Percentiles rank a stretch among this genome's conserved stretches.
Conservation (phyloP, 37 sponge, comb jelly and placozoan genomes). For the Mnemiopsis leidyi region DNA sequence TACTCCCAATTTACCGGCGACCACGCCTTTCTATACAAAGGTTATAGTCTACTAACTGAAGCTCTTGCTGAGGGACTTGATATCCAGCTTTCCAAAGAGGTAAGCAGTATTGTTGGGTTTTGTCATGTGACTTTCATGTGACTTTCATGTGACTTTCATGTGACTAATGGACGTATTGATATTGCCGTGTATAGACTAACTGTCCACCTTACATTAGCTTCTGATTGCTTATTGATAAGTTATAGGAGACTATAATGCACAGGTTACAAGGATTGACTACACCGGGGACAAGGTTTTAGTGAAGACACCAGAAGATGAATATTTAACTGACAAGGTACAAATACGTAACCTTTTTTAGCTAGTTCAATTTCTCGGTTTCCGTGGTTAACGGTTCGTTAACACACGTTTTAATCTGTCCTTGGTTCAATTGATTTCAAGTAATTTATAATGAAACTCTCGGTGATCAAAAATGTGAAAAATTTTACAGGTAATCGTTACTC, state of each 20-base stretch:
- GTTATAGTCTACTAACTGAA: conserved; percentile 68
- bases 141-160: neutral
- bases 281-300: conserved; percentile 48
- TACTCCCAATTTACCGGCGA: conserved; percentile 83
- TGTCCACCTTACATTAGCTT: too few relatives aligned
- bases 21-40: conserved; percentile 78
- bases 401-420: too few relatives aligned
- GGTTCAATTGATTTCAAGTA: too few relatives aligned
- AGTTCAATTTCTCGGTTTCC: too few relatives aligned
- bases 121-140: neutral
- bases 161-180: too few relatives aligned
- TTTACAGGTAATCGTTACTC: conserved; percentile 84
- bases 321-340: conserved; percentile 44
- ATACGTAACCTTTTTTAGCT: too few relatives aligned
- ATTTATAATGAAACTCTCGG: too few relatives aligned
- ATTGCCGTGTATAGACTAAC: too few relatives aligned
- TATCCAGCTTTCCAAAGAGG: conserved; percentile 69
- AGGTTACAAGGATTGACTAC: conserved; percentile 60
- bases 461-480: too few relatives aligned
- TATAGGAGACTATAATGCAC: too few relatives aligned
- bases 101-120: conserved; percentile 20
- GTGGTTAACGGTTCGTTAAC: too few relatives aligned
- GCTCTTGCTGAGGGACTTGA: conserved; percentile 69
- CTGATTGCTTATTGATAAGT: neutral
- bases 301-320: conserved; percentile 8